A percentile compares a stretch with the other conserved stretches of the same genome.
Conservation (phyloP, 1,140 invertebrate species). For the Cheumatopsyche charites region DNA sequence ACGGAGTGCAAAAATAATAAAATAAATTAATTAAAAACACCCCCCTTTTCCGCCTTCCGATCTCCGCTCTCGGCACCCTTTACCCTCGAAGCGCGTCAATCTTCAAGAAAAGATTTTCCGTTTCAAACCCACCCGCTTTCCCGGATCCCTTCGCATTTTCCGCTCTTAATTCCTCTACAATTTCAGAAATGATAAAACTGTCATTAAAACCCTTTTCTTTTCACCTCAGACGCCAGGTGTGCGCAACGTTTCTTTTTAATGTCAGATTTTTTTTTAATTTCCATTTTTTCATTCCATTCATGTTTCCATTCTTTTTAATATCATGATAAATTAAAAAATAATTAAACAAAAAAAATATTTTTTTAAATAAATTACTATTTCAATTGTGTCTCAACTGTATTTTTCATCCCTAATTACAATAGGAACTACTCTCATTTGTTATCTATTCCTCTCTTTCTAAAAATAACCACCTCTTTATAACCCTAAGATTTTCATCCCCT, state of each 20-base stretch:
- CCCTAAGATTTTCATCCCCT: conserved; percentile 30
- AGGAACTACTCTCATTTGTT: conserved; percentile 2
- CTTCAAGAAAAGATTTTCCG: conserved; percentile 42
- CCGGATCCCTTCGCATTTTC: conserved; percentile 19
- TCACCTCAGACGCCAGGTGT: conserved; percentile 42
- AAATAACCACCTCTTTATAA: conserved; percentile 20
- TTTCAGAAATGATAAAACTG: conserved; percentile 50
- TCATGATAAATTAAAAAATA: no score
- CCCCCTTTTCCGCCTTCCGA: conserved; percentile 28
- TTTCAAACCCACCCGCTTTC: conserved; percentile 18
- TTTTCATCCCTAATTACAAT: conserved; percentile 17
- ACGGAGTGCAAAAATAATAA: conserved; percentile 51
- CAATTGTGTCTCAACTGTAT: no score
- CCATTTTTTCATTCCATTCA: background rate
- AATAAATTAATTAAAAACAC: conserved; percentile 51
- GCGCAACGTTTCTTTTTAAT: background rate
- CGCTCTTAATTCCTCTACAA: conserved; percentile 48
- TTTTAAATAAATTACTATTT: no score
- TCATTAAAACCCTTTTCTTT: conserved; percentile 50
- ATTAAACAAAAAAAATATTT: no score
- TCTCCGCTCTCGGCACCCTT: conserved; percentile 27
- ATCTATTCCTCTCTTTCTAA: conserved; percentile 18
- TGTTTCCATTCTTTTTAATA: no score
- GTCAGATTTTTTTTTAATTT: background rate
- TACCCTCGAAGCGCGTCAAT: conserved; percentile 43